Conservation (phyloP, 2,113 vertebrate species). For the Isurus oxyrinchus region DNA sequence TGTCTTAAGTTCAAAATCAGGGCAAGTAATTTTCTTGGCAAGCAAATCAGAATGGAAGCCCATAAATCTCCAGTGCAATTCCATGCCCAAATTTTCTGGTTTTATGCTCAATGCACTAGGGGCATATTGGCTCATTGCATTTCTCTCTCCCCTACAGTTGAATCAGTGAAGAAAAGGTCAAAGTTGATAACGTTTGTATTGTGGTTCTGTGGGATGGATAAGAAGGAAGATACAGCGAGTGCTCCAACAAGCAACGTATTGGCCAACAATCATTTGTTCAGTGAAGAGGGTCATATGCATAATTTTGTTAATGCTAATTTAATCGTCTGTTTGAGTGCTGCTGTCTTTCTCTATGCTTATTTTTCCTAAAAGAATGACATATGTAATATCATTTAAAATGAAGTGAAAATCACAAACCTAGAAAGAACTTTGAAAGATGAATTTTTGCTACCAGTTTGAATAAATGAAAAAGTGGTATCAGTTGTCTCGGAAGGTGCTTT, state of each 20-base stretch:
- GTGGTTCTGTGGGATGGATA: constrained; percentile 88
- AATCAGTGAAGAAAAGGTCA: constrained; percentile 44
- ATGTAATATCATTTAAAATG: neutral
- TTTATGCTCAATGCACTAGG: neutral
- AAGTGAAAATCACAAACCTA: neutral
- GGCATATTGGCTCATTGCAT: neutral
- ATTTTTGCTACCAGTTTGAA: neutral
- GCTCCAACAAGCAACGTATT: neutral
- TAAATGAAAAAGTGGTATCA: neutral
- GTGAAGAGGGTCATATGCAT: constrained; percentile 62
- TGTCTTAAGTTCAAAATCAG: neutral
- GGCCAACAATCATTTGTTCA: constrained; percentile 43
- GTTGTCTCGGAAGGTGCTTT: neutral
- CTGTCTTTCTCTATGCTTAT: constrained; percentile 77
- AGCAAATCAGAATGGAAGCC: neutral
- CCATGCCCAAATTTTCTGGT: neutral
- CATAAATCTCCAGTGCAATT: neutral
- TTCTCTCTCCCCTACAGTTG: neutral
- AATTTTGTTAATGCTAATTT: constrained; percentile 70
- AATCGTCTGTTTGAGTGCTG: constrained; percentile 63
- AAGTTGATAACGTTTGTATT: constrained; percentile 58
- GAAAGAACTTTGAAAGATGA: neutral
- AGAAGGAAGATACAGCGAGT: neutral
- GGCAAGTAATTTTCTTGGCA: neutral
- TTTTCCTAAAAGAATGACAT: constrained; percentile 61